These are phyloP conservation scores for Anas capensis DNA, from an alignment of 2,797 vertebrate species.

Conservation along the genomic window DNA sequence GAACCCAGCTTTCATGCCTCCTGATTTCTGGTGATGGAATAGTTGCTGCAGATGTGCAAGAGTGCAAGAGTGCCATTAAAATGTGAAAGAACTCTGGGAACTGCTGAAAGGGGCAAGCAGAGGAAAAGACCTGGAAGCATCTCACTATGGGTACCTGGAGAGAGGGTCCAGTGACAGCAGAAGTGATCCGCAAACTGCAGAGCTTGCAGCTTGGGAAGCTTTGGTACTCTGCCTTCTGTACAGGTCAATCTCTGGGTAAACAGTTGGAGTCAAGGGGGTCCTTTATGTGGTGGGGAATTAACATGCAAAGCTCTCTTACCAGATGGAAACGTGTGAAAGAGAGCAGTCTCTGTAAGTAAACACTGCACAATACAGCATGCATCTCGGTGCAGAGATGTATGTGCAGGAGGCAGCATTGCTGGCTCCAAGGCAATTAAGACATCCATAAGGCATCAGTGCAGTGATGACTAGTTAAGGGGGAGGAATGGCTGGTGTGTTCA, in stretches of 20 bases:
- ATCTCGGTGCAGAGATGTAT: accelerated
- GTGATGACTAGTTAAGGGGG: no score
- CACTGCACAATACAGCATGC: background rate
- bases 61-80: background rate
- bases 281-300: background rate
- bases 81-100: background rate
- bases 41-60: background rate
- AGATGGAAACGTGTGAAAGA: slow-evolving; percentile 1
- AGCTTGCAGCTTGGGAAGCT: background rate
- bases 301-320: background rate
- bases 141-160: background rate
- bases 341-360: background rate
- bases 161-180: background rate
- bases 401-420: background rate
- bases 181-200: accelerated
- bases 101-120: background rate
- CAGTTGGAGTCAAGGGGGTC: background rate
- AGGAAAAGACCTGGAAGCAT: background rate
- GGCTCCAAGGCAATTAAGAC: background rate
- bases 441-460: accelerated
- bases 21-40: background rate
- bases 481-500: background rate
- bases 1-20: background rate
- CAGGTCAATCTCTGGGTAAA: background rate
- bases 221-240: background rate